A percentile compares a stretch with the other conserved stretches of the same genome.
Conservation (phyloP, 2,888 invertebrate species). For the Caenorhabditis uteleia region DNA sequence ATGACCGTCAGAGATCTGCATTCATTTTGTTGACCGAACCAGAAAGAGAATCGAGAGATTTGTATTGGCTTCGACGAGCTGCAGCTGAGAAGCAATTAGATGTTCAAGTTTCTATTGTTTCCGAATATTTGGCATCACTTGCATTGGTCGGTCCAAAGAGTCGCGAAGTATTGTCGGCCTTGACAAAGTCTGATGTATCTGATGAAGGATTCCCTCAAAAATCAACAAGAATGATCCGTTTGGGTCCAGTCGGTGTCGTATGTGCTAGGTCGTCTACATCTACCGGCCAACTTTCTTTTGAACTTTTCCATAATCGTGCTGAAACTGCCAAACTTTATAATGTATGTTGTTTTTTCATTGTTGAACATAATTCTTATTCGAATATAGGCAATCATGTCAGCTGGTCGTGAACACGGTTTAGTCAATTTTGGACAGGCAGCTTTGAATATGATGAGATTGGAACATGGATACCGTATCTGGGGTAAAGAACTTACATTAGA, state of each 20-base stretch:
- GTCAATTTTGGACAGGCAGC: slow-evolving; percentile 72
- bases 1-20: slow-evolving; percentile 61
- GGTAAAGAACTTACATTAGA: slow-evolving; percentile 71
- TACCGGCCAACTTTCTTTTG: slow-evolving; percentile 72
- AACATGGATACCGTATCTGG: slow-evolving; percentile 70
- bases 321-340: slow-evolving; percentile 70
- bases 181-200: slow-evolving; percentile 68
- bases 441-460: slow-evolving; percentile 71
- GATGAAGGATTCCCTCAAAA: slow-evolving; percentile 70
- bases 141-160: slow-evolving; percentile 62
- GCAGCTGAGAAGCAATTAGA: slow-evolving; percentile 51
- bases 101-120: slow-evolving; percentile 55
- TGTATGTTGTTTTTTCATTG: slow-evolving; percentile 20
- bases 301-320: slow-evolving; percentile 70
- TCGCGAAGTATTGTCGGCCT: slow-evolving; percentile 61
- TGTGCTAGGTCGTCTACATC: slow-evolving; percentile 58
- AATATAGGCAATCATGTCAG: slow-evolving; percentile 63
- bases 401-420: slow-evolving; percentile 69
- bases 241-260: slow-evolving; percentile 64
- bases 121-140: slow-evolving; percentile 59
- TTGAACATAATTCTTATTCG: too few species aligned
- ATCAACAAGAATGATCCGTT: slow-evolving; percentile 60
- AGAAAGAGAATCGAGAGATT: slow-evolving; percentile 71
- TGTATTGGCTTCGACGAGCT: slow-evolving; percentile 68
- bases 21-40: slow-evolving; percentile 72